Evolutionary conservation across 2,888 invertebrate species (phyloP).

Genomic region (Tortrix viridana): DNA sequence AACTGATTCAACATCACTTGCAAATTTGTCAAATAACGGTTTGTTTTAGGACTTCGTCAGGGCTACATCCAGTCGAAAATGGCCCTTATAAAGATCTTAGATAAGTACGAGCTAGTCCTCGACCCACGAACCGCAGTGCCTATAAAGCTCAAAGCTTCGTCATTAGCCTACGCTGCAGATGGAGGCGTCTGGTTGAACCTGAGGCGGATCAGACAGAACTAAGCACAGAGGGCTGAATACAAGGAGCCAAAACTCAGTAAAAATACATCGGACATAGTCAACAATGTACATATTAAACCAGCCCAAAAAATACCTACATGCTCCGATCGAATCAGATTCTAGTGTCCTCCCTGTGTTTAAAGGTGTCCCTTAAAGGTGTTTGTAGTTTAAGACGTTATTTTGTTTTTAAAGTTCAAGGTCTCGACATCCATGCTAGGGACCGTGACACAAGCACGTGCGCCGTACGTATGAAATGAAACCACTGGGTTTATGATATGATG

Average conservation of each 20-base stretch:
- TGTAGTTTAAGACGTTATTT: neutral
- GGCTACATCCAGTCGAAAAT: conserved; percentile 78
- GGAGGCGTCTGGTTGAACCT: conserved; percentile 71
- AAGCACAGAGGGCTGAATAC: neutral
- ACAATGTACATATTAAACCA: neutral
- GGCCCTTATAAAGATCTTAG: conserved; percentile 69
- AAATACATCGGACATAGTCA: too few species aligned
- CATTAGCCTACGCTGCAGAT: conserved; percentile 66
- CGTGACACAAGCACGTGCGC: conserved; percentile 25
- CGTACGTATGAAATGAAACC: too few species aligned
- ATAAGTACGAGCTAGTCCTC: conserved; percentile 64
- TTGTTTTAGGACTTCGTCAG: conserved; percentile 69
- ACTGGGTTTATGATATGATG: neutral
- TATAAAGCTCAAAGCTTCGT: conserved; percentile 62
- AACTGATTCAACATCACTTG: too few species aligned
- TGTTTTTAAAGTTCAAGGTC: conserved; percentile 25
- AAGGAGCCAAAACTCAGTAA: too few species aligned
- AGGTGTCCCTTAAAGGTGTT: neutral
- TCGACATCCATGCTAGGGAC: conserved; percentile 7
- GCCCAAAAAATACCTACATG: too few species aligned
- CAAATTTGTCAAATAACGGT: neutral
- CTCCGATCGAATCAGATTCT: too few species aligned
- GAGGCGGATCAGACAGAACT: conserved; percentile 48
- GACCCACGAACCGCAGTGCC: conserved; percentile 67
- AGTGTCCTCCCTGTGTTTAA: neutral